These are phyloP conservation scores for Spondyliosoma cantharus DNA, from an alignment of 2,797 vertebrate species.

Conservation along the genomic window DNA sequence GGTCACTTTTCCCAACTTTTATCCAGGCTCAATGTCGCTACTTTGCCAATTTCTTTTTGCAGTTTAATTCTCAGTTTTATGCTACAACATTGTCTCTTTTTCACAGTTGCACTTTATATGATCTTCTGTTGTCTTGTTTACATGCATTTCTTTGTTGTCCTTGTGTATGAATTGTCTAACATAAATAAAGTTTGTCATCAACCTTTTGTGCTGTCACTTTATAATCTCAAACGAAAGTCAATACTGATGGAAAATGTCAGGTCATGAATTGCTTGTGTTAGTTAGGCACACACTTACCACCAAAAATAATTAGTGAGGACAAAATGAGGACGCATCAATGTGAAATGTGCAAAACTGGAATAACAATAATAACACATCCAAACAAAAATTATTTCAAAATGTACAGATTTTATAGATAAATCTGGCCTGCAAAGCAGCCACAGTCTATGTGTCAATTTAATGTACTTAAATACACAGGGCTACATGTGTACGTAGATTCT, in stretches of 20 bases:
- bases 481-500: neutral
- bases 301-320: neutral
- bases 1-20: neutral
- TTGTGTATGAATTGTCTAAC: neutral
- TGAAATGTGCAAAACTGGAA: neutral
- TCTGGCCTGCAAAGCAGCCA: neutral
- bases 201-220: neutral
- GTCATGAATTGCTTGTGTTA: neutral
- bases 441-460: neutral
- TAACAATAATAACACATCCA: neutral
- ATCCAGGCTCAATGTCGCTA: neutral
- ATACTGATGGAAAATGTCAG: neutral
- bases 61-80: neutral
- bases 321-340: neutral
- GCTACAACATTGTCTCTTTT: neutral
- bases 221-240: neutral
- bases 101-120: neutral
- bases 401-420: neutral
- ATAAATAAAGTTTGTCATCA: conserved; percentile 18
- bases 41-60: neutral
- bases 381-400: too few relatives aligned
- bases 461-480: neutral
- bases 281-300: neutral
- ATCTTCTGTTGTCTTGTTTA: neutral
- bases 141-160: neutral